phyloP scores from a whole-genome alignment of 2,888 invertebrate species.

The Cheilosia impressa region DNA sequence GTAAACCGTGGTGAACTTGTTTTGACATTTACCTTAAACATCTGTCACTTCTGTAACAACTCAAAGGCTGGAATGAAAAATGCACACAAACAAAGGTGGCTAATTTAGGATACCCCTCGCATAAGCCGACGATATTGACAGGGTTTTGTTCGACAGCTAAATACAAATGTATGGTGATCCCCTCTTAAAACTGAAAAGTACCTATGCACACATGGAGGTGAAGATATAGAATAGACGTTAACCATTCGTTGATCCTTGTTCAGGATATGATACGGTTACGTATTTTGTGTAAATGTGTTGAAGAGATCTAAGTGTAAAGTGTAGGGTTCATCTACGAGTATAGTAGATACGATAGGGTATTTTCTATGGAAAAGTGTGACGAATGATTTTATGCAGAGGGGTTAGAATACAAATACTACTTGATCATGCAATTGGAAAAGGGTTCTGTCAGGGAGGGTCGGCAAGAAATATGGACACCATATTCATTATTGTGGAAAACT shows the following conservation, averaged over 20 bases:
- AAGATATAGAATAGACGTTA: conserved; percentile 10
- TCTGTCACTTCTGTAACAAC: conserved; percentile 51
- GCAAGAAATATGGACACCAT: conserved; percentile 27
- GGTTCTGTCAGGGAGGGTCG: conserved; percentile 24
- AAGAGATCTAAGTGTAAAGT: conserved; percentile 18
- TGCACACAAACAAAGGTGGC: conserved; percentile 39
- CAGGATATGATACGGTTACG: conserved; percentile 28
- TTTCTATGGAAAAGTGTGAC: conserved; percentile 28
- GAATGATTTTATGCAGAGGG: conserved; percentile 22
- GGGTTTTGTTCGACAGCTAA: conserved; percentile 29
- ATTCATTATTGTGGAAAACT: conserved; percentile 20
- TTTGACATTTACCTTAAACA: conserved; percentile 59
- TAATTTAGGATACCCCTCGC: conserved; percentile 41
- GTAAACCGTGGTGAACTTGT: conserved; percentile 49
- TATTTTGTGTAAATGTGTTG: conserved; percentile 6
- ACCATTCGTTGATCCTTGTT: conserved; percentile 46
- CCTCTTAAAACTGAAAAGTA: conserved; percentile 17
- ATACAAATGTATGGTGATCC: conserved; percentile 34
- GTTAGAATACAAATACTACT: conserved; percentile 15
- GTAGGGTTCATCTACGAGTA: conserved; percentile 5
- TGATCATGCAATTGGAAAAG: conserved; percentile 19
- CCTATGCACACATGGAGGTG: neutral
- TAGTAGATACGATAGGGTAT: neutral
- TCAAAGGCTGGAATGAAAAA: conserved; percentile 27
- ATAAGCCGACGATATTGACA: conserved; percentile 33